Percentiles rank a stretch among this genome's conserved stretches.
phyloP scores from a whole-genome alignment of 92 coral and sea anemone species.

The Hydrozoanthus gracilis region DNA sequence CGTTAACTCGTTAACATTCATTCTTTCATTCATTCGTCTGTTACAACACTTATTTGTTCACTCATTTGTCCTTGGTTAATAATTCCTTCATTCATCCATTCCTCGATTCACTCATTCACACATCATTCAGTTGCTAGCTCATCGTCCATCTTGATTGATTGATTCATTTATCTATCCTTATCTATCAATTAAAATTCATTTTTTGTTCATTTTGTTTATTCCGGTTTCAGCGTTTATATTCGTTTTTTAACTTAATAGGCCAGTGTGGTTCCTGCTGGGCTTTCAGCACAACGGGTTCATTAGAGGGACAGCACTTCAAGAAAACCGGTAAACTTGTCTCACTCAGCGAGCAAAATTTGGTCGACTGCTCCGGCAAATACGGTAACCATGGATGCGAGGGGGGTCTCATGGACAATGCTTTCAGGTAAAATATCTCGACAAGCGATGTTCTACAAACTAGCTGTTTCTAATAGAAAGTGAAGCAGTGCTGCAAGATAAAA shows the following conservation, averaged over 20 bases:
- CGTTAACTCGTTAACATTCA: not conserved
- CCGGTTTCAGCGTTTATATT: not conserved
- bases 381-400: slow-evolving; percentile 94
- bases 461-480: no score
- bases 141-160: no score
- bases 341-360: slow-evolving; percentile 94
- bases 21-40: not conserved
- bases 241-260: slow-evolving; percentile 38
- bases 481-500: no score
- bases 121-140: no score
- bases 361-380: slow-evolving; percentile 80
- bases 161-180: no score
- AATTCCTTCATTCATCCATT: not conserved
- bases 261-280: slow-evolving; percentile 98
- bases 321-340: slow-evolving; percentile 91
- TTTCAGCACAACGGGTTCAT: slow-evolving; percentile 93
- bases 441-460: no score
- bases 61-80: not conserved
- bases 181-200: no score
- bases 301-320: slow-evolving; percentile 98
- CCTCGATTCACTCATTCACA: no score
- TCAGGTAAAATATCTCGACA: slow-evolving; percentile 22
- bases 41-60: not conserved
- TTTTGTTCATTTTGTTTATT: no score
- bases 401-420: slow-evolving; percentile 93